Evolutionary conservation across 2,113 vertebrate genomes (phyloP).

Genomic region (Phrynosoma blainvillii): DNA sequence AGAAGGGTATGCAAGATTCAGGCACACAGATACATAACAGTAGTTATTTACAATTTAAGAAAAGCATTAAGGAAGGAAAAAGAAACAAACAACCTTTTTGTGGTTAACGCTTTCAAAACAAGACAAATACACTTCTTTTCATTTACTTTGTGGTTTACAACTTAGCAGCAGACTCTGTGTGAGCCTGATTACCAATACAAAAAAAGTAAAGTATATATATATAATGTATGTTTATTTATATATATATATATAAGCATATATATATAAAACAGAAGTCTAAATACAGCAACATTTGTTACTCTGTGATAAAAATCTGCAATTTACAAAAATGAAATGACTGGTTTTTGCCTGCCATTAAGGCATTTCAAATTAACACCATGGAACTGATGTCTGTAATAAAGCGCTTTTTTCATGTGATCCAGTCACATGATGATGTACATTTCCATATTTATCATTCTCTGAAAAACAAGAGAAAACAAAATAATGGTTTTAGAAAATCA

Average conservation of each 20-base stretch:
- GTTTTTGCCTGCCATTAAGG: slow-evolving; percentile 96
- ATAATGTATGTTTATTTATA: slow-evolving; percentile 71
- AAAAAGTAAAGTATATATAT: slow-evolving; percentile 78
- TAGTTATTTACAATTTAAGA: slow-evolving; percentile 82
- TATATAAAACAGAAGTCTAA: slow-evolving; percentile 81
- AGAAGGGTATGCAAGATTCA: slow-evolving; percentile 90
- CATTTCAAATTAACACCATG: slow-evolving; percentile 97
- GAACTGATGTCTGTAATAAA: slow-evolving; percentile 96
- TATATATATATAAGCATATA: slow-evolving; percentile 73
- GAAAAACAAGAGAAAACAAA: slow-evolving; percentile 72
- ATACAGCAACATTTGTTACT: slow-evolving; percentile 89
- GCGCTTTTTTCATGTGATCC: slow-evolving; percentile 89
- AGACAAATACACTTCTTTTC: slow-evolving; percentile 76
- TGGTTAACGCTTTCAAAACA: slow-evolving; percentile 77
- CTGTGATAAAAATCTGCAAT: slow-evolving; percentile 90
- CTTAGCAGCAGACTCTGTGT: slow-evolving; percentile 84
- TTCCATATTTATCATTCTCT: slow-evolving; percentile 89
- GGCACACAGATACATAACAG: slow-evolving; percentile 90
- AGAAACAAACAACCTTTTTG: slow-evolving; percentile 76
- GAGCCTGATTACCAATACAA: slow-evolving; percentile 87
- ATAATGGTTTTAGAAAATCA: slow-evolving; percentile 52
- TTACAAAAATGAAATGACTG: slow-evolving; percentile 93
- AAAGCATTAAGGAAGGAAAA: slow-evolving; percentile 71
- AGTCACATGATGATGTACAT: slow-evolving; percentile 89
- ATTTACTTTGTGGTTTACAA: slow-evolving; percentile 81